These are phyloP conservation scores for Phocides pigmalion DNA, from an alignment of 1,140 invertebrate species.

Conservation along the genomic window DNA sequence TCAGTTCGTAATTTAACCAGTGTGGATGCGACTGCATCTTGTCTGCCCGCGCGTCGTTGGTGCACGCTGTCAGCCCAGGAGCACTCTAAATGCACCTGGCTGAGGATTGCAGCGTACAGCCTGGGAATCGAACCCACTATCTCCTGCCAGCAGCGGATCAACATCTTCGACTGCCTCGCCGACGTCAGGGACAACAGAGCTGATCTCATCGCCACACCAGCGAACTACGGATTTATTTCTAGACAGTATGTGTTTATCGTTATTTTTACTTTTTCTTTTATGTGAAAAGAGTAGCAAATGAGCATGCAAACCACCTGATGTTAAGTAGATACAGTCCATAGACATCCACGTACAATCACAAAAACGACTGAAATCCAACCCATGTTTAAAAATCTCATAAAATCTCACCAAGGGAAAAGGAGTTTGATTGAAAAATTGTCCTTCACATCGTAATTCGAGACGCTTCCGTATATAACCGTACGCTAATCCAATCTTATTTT, in stretches of 20 bases:
- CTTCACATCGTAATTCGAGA: no score
- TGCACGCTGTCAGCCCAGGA: slow-evolving; percentile 84
- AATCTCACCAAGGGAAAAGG: no score
- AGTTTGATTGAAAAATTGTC: no score
- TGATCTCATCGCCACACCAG: slow-evolving; percentile 88
- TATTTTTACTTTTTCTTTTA: neutral
- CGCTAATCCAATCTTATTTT: neutral
- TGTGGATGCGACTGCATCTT: slow-evolving; percentile 61
- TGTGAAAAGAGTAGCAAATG: no score
- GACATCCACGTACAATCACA: no score
- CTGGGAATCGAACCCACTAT: slow-evolving; percentile 85
- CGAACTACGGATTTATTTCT: slow-evolving; percentile 89
- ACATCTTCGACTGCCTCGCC: slow-evolving; percentile 85
- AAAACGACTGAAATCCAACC: no score
- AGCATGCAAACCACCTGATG: no score
- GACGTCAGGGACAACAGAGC: slow-evolving; percentile 84
- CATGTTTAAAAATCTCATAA: no score
- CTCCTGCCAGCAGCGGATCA: slow-evolving; percentile 73
- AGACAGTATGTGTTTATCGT: slow-evolving; percentile 83
- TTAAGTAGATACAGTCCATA: no score
- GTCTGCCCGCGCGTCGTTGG: slow-evolving; percentile 83
- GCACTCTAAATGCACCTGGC: slow-evolving; percentile 85
- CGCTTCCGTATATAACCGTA: no score
- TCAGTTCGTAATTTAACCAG: slow-evolving; percentile 57
- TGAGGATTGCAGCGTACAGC: slow-evolving; percentile 81